Conservation (phyloP, 1,140 invertebrate genomes). For the Brachionus rotundiformis region DNA sequence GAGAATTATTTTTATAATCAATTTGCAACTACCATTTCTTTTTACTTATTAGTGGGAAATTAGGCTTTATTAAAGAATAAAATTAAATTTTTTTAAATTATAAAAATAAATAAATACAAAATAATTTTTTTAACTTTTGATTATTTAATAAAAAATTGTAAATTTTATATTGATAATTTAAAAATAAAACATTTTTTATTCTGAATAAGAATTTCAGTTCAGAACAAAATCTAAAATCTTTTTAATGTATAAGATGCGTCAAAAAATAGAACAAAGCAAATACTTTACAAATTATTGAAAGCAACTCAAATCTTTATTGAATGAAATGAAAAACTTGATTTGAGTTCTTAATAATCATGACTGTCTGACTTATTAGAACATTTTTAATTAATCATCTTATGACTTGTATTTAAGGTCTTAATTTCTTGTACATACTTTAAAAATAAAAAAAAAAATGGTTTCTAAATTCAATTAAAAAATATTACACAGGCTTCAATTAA, state of each 20-base stretch:
- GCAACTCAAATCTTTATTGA: no score
- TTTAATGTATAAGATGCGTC: background rate
- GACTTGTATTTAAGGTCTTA: no score
- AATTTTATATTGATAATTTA: constrained; percentile 12
- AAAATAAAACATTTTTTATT: background rate
- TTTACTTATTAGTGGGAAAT: background rate
- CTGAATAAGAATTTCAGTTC: background rate
- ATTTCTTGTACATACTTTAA: no score
- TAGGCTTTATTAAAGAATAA: background rate
- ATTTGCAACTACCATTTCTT: background rate
- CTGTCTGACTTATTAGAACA: no score
- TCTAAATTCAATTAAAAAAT: no score
- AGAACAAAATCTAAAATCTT: constrained; percentile 2
- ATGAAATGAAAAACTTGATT: no score
- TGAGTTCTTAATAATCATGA: no score
- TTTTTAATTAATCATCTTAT: no score
- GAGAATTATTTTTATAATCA: constrained; percentile 17
- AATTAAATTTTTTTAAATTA: background rate
- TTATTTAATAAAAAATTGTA: background rate
- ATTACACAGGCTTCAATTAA: no score
- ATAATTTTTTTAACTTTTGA: background rate
- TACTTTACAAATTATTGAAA: no score
- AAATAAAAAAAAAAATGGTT: no score
- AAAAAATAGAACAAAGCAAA: no score
- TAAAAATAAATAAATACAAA: background rate